These are phyloP conservation scores for Microplitis demolitor DNA, from an alignment of 1,140 invertebrate species.

Conservation along the genomic window DNA sequence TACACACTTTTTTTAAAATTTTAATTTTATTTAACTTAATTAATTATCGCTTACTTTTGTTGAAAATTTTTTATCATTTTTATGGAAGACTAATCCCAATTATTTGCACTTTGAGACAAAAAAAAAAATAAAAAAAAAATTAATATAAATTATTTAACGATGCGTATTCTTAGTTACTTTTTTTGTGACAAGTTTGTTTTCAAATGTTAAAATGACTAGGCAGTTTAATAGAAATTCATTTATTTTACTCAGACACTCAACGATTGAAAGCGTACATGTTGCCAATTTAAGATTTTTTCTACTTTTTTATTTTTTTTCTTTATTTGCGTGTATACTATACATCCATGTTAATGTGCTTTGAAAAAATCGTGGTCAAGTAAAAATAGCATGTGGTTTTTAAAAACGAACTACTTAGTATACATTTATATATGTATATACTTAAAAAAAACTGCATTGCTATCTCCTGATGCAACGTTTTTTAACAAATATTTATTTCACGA, in stretches of 20 bases:
- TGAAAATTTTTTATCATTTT: constrained; percentile 20
- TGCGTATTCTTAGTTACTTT: constrained; percentile 49
- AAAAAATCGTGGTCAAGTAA: constrained; percentile 45
- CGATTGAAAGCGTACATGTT: background rate
- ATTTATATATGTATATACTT: background rate
- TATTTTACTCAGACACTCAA: constrained; percentile 21
- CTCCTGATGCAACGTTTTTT: constrained; percentile 34
- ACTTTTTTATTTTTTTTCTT: constrained; percentile 32
- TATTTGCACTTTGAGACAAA: constrained; percentile 15
- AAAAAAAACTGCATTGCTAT: constrained; percentile 28
- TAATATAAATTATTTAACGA: background rate
- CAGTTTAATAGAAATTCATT: constrained; percentile 33
- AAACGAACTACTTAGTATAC: constrained; percentile 43
- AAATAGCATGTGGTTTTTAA: constrained; percentile 43
- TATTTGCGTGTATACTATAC: constrained; percentile 30
- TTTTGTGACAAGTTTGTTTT: constrained; percentile 43
- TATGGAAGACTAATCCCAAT: constrained; percentile 3
- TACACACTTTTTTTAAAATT: constrained; percentile 10
- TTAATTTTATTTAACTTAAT: background rate
- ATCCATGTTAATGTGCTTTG: constrained; percentile 48
- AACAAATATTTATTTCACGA: constrained; percentile 41
- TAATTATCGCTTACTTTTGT: background rate
- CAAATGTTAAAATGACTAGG: constrained; percentile 40
- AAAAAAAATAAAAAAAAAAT: constrained; percentile 39
- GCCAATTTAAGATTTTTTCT: constrained; percentile 25